Conservation (phyloP, 2,113 vertebrate genomes). For the Myrmecobius fasciatus region DNA sequence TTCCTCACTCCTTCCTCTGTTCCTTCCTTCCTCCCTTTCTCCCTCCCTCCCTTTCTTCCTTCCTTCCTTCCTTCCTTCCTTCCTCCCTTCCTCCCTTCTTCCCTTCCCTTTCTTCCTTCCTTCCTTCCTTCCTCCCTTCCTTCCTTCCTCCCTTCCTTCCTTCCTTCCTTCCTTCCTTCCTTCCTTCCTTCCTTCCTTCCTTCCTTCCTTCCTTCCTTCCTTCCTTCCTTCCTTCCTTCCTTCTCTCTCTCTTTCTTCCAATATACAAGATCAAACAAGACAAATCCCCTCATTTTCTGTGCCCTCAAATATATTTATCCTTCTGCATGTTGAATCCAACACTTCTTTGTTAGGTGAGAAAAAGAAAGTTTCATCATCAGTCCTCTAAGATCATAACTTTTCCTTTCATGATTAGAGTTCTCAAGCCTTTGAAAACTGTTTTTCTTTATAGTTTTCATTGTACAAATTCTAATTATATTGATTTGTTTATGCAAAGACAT, state of each 20-base stretch:
- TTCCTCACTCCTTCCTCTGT: not conserved
- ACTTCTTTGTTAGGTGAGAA: not conserved
- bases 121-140: rapidly evolving
- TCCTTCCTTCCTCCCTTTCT: not conserved
- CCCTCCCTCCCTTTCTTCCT: too few relatives aligned
- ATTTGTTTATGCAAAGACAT: not conserved
- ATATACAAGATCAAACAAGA: not conserved
- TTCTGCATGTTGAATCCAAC: not conserved
- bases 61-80: too few relatives aligned
- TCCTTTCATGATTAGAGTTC: not conserved
- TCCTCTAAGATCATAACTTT: not conserved
- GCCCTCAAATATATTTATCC: not conserved
- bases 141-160: too few relatives aligned
- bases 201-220: too few relatives aligned
- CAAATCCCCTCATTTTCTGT: not conserved
- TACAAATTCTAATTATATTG: not conserved
- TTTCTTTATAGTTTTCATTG: not conserved
- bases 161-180: not conserved
- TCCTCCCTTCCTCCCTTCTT: too few relatives aligned
- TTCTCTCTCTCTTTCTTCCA: not conserved
- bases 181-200: rapidly evolving
- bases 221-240: not conserved
- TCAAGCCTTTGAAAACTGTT: not conserved
- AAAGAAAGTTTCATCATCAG: not conserved
- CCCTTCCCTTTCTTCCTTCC: too few relatives aligned